Evolutionary conservation across 2,888 invertebrate genomes (phyloP), one percentile per base, ranked within the genome.

Genomic region (Agriotes lineatus): DNA sequence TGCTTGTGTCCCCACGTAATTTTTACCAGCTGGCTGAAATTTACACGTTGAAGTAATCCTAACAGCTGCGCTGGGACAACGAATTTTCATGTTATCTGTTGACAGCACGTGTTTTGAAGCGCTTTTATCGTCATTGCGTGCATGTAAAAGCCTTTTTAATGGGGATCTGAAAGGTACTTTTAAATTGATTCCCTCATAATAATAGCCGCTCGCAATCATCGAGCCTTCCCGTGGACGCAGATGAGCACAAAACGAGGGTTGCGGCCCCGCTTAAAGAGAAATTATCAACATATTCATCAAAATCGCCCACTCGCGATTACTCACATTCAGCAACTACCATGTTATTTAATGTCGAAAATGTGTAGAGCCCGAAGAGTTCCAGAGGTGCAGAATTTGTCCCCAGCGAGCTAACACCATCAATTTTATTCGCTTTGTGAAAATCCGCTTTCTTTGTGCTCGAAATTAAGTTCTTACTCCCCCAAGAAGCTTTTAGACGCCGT

Each of bases 91-190:
- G 52, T 52, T 52, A 52, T 52, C 6, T 52, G 52, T 33, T 52
- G 52, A 52, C 52, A 52, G 52, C 33, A 35, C 52, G 33, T 52
- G 52, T 33, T 52, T 52, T 52, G 33, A 6, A 33, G 33, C 18
- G 5, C 33, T 52, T 52, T 52, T 33, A 52, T 18, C n/a, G 18
- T 52, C 52, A 52, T 52, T 33, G 12, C n/a, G 10, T 4, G 14
- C 33, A 18, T 18, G 10, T 52, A 22, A 52, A 52, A 33, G 33
- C 42, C 9, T 18, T 52, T 33, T 52, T 52, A 52, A 50, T 50
- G 50, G 30, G 9, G n/a, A 25, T 50, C 30, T 20, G 25, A 16
- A n/a, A 12, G 37, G 37, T 39, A 39, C 1, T 42, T 42, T 42
- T 42, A 42, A 39, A 42, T 42, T 42, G 14, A 18, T 42, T 42